Evolutionary conservation across 2,888 invertebrate species (phyloP).

Genomic region (Macrostomum cliftonense): DNA sequence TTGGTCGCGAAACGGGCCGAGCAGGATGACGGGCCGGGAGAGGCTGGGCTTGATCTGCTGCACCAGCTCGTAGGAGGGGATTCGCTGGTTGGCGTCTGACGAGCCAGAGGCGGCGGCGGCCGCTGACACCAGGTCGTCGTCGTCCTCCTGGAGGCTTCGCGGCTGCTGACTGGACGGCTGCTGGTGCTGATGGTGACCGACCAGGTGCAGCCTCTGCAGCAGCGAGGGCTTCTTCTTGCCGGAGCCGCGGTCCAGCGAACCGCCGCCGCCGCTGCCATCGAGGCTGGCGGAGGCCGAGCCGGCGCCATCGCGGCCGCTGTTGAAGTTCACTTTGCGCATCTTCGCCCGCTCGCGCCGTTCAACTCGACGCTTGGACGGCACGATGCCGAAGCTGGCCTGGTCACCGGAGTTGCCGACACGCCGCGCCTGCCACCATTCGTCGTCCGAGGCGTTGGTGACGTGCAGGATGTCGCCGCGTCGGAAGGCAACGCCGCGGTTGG

Average conservation of each 20-base stretch:
- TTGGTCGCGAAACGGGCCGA: constrained; percentile 92
- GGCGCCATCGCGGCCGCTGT: too few relatives aligned
- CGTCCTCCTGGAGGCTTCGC: too few relatives aligned
- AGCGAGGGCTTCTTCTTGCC: too few relatives aligned
- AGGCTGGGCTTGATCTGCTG: background rate
- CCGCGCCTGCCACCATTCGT: constrained; percentile 11
- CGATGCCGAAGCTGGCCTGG: constrained; percentile 2
- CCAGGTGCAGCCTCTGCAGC: too few relatives aligned
- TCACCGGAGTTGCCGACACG: constrained; percentile 4
- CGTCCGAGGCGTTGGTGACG: constrained; percentile 8
- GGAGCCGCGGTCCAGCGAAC: too few relatives aligned
- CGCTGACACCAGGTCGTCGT: background rate
- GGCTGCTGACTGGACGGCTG: too few relatives aligned
- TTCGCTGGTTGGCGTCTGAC: background rate
- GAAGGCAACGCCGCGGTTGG: constrained; percentile 45
- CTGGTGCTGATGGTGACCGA: too few relatives aligned
- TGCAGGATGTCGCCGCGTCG: constrained; percentile 9
- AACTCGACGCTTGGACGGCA: constrained; percentile 6
- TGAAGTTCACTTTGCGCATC: constrained; percentile 4
- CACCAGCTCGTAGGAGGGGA: constrained; percentile 5
- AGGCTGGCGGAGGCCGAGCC: too few relatives aligned
- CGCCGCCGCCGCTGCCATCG: too few relatives aligned
- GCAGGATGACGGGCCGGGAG: constrained; percentile 80
- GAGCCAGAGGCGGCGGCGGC: too few relatives aligned
- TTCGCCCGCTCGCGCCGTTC: constrained; percentile 6